A percentile compares a stretch with the other conserved stretches of the same genome.
Evolutionary conservation across 2,888 invertebrate genomes (phyloP).

Genomic region (Camptogramma bilineatum): DNA sequence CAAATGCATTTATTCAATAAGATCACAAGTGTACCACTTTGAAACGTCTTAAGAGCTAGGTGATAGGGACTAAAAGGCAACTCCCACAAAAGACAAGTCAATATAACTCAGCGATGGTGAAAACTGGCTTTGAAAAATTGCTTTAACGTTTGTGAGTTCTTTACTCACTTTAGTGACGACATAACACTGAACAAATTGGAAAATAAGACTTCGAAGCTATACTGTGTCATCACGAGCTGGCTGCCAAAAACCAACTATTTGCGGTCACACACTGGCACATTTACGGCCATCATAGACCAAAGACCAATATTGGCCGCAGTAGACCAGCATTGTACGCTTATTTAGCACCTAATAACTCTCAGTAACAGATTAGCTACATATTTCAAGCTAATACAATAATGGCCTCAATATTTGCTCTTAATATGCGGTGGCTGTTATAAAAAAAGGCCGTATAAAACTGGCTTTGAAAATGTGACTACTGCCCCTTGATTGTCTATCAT

Average conservation of each 20-base stretch:
- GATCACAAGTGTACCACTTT: too few species aligned
- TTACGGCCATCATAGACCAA: constrained; percentile 11
- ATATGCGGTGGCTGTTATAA: background rate
- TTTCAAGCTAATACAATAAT: constrained; percentile 6
- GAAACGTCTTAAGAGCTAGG: too few species aligned
- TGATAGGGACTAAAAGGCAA: too few species aligned
- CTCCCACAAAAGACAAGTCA: too few species aligned
- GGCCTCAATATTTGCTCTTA: background rate
- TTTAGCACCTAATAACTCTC: constrained; percentile 36
- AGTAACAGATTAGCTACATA: constrained; percentile 10
- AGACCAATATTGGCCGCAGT: constrained; percentile 26
- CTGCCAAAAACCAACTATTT: constrained; percentile 32
- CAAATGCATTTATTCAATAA: too few species aligned
- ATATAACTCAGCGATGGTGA: too few species aligned
- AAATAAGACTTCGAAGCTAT: background rate
- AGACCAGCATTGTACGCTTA: constrained; percentile 19
- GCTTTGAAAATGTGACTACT: too few species aligned
- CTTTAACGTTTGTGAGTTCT: background rate
- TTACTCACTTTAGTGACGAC: constrained; percentile 3
- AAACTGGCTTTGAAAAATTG: background rate
- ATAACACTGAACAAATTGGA: background rate
- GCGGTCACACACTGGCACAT: constrained; percentile 24
- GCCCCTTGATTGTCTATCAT: too few species aligned
- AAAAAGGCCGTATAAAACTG: background rate
- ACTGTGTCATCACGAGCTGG: background rate